Conservation (phyloP, 2,888 invertebrate species). For the Campopleginae sp. region DNA sequence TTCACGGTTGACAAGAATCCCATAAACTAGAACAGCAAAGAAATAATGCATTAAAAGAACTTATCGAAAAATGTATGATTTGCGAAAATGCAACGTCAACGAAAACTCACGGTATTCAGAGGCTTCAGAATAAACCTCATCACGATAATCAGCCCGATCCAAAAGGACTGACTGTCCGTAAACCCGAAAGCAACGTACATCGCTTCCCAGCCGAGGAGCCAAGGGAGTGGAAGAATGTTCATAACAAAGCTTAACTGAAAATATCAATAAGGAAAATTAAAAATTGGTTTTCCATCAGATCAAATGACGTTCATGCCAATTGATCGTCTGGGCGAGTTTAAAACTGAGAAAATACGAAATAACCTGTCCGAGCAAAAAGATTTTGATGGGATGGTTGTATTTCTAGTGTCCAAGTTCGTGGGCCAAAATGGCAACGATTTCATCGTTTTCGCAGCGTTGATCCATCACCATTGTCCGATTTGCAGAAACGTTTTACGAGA, state of each 20-base stretch:
- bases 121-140: slow-evolving; percentile 96
- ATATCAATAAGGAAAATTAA: neutral
- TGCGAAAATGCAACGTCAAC: slow-evolving; percentile 8
- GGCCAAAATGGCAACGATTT: slow-evolving; percentile 97
- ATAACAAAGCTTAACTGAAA: slow-evolving; percentile 87
- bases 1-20: slow-evolving; percentile 93
- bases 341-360: neutral
- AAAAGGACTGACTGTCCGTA: slow-evolving; percentile 90
- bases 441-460: slow-evolving; percentile 93
- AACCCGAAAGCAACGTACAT: slow-evolving; percentile 97
- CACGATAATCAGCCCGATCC: slow-evolving; percentile 96
- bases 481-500: slow-evolving; percentile 91
- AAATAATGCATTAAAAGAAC: slow-evolving; percentile 13
- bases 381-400: slow-evolving; percentile 89
- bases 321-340: neutral
- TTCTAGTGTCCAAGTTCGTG: slow-evolving; percentile 99
- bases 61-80: slow-evolving; percentile 25
- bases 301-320: too few relatives aligned
- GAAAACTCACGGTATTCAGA: slow-evolving; percentile 90
- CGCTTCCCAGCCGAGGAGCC: slow-evolving; percentile 87
- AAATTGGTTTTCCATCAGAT: neutral
- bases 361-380: slow-evolving; percentile 78
- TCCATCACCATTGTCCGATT: slow-evolving; percentile 77
- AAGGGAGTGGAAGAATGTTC: slow-evolving; percentile 87
- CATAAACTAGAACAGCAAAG: slow-evolving; percentile 86